Conservation (phyloP, 2,888 invertebrate genomes). For the Eupithecia inturbata region DNA sequence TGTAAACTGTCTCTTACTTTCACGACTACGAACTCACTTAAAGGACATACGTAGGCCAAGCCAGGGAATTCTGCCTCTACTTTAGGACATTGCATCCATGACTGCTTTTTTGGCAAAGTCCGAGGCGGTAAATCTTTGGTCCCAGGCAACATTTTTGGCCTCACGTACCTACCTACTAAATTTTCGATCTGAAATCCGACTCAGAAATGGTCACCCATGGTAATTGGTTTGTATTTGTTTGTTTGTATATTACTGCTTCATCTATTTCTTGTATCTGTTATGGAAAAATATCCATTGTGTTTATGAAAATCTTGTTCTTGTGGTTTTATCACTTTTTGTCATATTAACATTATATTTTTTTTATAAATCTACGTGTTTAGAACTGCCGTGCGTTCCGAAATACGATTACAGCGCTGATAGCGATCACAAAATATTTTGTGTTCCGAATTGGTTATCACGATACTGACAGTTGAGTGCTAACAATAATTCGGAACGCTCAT, state of each 20-base stretch:
- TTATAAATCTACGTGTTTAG: background rate
- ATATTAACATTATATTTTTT: background rate
- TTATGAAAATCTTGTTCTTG: background rate
- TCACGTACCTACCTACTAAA: background rate
- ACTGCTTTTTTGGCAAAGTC: background rate
- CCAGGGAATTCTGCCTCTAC: conserved; percentile 55
- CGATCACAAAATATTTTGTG: no score
- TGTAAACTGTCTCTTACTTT: conserved; percentile 58
- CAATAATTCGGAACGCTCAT: no score
- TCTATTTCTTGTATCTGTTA: background rate
- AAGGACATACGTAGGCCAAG: conserved; percentile 58
- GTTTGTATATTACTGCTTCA: background rate
- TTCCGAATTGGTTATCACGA: no score
- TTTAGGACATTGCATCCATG: conserved; percentile 69
- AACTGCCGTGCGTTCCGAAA: no score
- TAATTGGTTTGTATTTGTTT: no score
- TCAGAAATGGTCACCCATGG: background rate
- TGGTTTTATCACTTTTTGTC: background rate
- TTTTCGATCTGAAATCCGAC: background rate
- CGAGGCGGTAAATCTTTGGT: background rate
- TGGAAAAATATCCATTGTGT: background rate
- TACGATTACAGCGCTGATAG: no score
- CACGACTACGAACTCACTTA: conserved; percentile 59
- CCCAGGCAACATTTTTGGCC: background rate
- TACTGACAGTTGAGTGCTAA: no score